Base-by-base conservation (phyloP, 2,888 invertebrate species). In the Dicyrtoma fusca region DNA sequence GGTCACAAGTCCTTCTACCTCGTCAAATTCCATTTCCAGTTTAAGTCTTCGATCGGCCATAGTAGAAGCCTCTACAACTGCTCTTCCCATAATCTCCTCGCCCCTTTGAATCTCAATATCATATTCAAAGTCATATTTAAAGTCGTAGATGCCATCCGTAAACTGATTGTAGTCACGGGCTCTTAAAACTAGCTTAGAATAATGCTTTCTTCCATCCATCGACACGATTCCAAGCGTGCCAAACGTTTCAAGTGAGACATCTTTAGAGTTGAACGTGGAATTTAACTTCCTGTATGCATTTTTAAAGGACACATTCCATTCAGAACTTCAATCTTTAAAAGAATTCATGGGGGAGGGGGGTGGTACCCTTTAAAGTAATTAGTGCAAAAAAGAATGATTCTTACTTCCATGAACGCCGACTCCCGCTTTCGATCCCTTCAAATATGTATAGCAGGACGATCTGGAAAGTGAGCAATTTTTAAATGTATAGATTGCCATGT, bases 11-110 rank as follows among this genome's bases (percentile, higher is more conserved):
- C 59, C 59, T 26, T 23, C 2, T 2, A 26, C 8, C 59, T 59
- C 59, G 26, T 59, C 59, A 25, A 59, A 59, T 26, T 59, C 59
- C 26, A 26, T 25, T 17, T 59, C 34, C 14, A 59, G 25, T 34
- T 59, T 59, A 14, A 59, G 59, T 11, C 5, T 59, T 59, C 14
- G 2, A 14, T 59, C 59, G 8, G 26, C 1, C 2, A 8, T n/a
- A 59, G 3, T 23, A 10, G 59, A 26, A 3, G 59, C 6, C n/a
- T 59, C 59, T 11, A 59, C 26, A 2, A 59, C 59, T n/a, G 26
- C 26, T 59, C 42, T 23, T n/a, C 59, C 59, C 2, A 26, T 25
- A 8, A 59, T 34, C 14, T 34, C 42, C 5, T 59, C 59, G 13
- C 21, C 21, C n/a, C 59, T n/a, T 17, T 59, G 26, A 59, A 59